Conservation (phyloP, 2,888 invertebrate species). For the Synergus laeviventris region DNA sequence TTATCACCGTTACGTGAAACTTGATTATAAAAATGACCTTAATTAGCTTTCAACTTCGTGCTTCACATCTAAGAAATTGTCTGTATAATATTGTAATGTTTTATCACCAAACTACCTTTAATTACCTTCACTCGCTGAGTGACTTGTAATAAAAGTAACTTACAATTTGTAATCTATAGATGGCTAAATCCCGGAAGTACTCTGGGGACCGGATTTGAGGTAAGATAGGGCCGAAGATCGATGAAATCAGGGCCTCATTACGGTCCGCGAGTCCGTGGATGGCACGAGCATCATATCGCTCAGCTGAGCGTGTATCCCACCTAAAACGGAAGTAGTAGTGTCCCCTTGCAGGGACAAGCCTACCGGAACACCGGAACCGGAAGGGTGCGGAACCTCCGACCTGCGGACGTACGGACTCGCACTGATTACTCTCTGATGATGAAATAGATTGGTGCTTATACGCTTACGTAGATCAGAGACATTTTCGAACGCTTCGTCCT, state of each 20-base stretch:
- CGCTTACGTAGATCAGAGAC: slow-evolving; percentile 40
- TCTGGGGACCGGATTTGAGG: slow-evolving; percentile 60
- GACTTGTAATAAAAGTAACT: background rate
- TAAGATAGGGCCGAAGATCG: slow-evolving; percentile 45
- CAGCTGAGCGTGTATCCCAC: slow-evolving; percentile 75
- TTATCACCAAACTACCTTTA: background rate
- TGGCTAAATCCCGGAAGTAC: slow-evolving; percentile 53
- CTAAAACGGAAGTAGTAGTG: slow-evolving; percentile 58
- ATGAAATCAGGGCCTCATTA: slow-evolving; percentile 47
- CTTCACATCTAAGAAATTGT: background rate
- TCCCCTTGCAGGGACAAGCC: slow-evolving; percentile 67
- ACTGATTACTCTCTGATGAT: slow-evolving; percentile 72
- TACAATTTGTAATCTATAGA: background rate
- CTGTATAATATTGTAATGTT: background rate
- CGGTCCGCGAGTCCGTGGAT: slow-evolving; percentile 46
- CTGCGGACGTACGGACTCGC: slow-evolving; percentile 65
- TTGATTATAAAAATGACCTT: slow-evolving; percentile 26
- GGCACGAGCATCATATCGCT: slow-evolving; percentile 62
- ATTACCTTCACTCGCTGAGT: background rate
- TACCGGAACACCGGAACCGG: slow-evolving; percentile 77
- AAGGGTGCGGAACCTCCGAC: slow-evolving; percentile 74
- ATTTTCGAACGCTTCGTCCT: slow-evolving; percentile 30
- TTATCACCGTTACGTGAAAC: slow-evolving; percentile 53
- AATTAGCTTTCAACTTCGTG: slow-evolving; percentile 22
- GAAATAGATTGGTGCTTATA: slow-evolving; percentile 51